A percentile compares a stretch with the other conserved stretches of the same genome.
Evolutionary conservation across 2,113 vertebrate species (phyloP).

Genomic region (Mustela nigripes): DNA sequence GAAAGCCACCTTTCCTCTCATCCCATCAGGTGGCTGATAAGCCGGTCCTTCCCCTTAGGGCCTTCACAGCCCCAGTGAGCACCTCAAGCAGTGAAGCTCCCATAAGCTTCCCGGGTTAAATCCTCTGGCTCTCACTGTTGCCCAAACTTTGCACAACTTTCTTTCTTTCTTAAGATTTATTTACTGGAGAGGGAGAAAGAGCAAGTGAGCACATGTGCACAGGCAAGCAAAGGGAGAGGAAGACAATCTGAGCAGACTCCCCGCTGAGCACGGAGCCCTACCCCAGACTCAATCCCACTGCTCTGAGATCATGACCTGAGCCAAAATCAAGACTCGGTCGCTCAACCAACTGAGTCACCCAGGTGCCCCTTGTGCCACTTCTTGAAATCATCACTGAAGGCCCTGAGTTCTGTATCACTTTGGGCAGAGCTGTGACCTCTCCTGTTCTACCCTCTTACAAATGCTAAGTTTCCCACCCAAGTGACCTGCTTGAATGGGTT

Average conservation of each 20-base stretch:
- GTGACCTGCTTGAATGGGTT: background rate
- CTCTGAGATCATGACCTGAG: background rate
- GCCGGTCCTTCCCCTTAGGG: background rate
- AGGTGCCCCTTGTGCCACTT: background rate
- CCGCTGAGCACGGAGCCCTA: background rate
- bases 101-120: background rate
- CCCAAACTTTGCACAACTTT: conserved; percentile 12
- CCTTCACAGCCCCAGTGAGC: background rate
- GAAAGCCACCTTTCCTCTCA: background rate
- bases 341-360: background rate
- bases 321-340: background rate
- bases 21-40: background rate
- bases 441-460: background rate
- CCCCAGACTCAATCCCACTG: background rate
- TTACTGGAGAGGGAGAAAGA: background rate
- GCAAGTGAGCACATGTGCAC: background rate
- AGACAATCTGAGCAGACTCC: background rate
- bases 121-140: background rate
- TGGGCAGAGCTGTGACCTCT: conserved; percentile 28
- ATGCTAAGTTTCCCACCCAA: background rate
- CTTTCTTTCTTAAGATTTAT: background rate
- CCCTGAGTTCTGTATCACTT: background rate
- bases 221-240: background rate
- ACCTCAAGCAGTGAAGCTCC: background rate
- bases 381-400: background rate